Evolutionary conservation across 2,888 invertebrate genomes (phyloP), one percentile per base, ranked within the genome.

Genomic region (Cylloceria caligata): DNA sequence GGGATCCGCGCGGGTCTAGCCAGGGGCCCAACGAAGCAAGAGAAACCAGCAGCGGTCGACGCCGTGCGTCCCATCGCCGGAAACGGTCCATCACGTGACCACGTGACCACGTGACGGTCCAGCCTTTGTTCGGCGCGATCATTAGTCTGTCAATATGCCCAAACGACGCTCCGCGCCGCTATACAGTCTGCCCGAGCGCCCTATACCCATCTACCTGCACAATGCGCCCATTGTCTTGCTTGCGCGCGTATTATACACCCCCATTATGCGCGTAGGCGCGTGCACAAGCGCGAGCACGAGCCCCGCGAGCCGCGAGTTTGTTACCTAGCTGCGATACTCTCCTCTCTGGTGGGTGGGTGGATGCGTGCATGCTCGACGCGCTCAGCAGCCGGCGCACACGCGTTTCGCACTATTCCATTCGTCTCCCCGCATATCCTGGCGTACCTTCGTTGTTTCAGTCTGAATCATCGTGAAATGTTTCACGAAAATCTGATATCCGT

Each of bases 141-240:
- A 92, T 92, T 92, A 92, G 92, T 92, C 92, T 92, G 92, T 92
- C 92, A 92, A 92, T 92, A 92, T 92, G 92, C 91, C 90, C 88
- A 91, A 92, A 91, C 91, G 90, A 91, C 90, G 91, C 89, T 89
- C 88, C 85, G 84, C 86, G 84, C 84, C 85, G 79, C 84, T 83
- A 78, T 86, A 87, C 87, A 86, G 87, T 86, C 86, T 84, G 76
- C 77, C 64, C 67, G 78, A 81, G 83, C 67, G 80, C 82, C 84
- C 84, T 83, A 84, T 86, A 88, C 88, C 83, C 87, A 89, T 88
- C 91, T 91, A 92, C 91, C 91, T 90, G 90, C 89, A 92, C 92
- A 92, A 92, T 92, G 91, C 90, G 83, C 87, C 91, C 88, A 92
- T 92, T 92, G 92, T 92, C 91, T 92, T 92, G 89, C 87, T 86